Base-by-base conservation (phyloP, 1,140 invertebrate species). In the Aethina tumida region DNA sequence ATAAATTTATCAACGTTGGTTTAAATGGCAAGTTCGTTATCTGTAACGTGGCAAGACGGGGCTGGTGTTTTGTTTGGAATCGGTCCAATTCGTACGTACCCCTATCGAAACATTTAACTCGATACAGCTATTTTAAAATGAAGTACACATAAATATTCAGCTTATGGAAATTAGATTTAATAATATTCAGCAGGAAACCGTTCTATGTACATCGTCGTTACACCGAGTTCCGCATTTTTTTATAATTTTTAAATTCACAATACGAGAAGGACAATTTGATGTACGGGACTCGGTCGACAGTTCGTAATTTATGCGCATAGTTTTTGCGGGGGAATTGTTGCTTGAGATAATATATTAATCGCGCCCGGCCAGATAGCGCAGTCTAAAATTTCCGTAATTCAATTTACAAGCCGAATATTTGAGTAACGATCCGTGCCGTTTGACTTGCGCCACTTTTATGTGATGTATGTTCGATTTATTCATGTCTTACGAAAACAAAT, bases 21-120 rank as follows among this genome's bases (percentile, higher is more conserved):
- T 49, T 52, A 49, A 51, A 51, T 49, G 49, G 52, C 52, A 45
- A 39, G 35, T 43, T 40, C 38, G 35, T 48, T 49, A 50, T 50
- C 50, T 54, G 28, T 35, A 19, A 34, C 37, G 31, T 24, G 36
- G 41, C 41, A 49, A 49, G 47, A 52, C 47, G 38, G 41, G 25
- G 32, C 25, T 44, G 38, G 33, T 49, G 47, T 52, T 53, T 50
- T 55, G 43, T 49, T 47, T 55, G 53, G 53, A 52, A 41, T 35
- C 19, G 20, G 42, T 55, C 53, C 53, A 55, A 51, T 52, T 55
- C 44, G 47, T 47, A 45, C 38, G 41, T 44, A 30, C 37, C 39
- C 35, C 41, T 49, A 49, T 52, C 50, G 35, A 32, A 45, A 43
- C 47, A 41, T 49, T 49, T 44, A 50, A 43, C 45, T 41, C 26